Base-by-base conservation (phyloP, 1,140 invertebrate species). In the Chelonus insularis region DNA sequence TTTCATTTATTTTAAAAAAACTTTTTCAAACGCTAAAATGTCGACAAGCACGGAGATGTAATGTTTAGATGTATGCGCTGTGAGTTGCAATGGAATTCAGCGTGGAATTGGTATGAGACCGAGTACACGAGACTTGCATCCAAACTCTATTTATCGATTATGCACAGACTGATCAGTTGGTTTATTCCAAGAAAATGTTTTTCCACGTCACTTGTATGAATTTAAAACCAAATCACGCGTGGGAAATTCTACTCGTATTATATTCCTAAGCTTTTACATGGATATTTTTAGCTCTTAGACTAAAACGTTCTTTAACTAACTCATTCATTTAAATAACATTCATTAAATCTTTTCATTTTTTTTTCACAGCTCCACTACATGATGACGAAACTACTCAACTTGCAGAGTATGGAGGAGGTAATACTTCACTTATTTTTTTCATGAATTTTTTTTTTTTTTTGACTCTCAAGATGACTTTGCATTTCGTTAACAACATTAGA, bases 351-450 rank as follows among this genome's bases (percentile, higher is more conserved):
- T 18, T 39, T 6, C 5, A 12, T 47, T 64, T 66, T 66, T 60
- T 69, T 76, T 59, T 80, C 79, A 50, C 72, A 81, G 79, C 79
- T n/a, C 79, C 79, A 63, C 74, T 81, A 57, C 69, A 77, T 61
- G 79, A 81, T 63, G 72, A 78, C 41, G 75, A 79, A 69, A 73
- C 75, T 51, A 80, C 77, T 67, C 72, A 80, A 66, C 61, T 79
- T 29, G 75, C 76, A 29, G 79, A 81, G 62, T 77, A 75, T 68
- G 74, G 75, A 68, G 72, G 70, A 75, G 68, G 77, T 81, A 71
- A 20, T 71, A 65, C 4, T 23, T 68, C 14, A 29, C 16, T 8
- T 16, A 47, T 52, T 18, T 65, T 71, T 65, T 64, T 68, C 41
- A 55, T 23, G 52, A 50, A 51, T 52, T 56, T 41, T 6, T 18